Evolutionary conservation across 1,140 invertebrate genomes (phyloP).

Genomic region (Drosophila triauraria): DNA sequence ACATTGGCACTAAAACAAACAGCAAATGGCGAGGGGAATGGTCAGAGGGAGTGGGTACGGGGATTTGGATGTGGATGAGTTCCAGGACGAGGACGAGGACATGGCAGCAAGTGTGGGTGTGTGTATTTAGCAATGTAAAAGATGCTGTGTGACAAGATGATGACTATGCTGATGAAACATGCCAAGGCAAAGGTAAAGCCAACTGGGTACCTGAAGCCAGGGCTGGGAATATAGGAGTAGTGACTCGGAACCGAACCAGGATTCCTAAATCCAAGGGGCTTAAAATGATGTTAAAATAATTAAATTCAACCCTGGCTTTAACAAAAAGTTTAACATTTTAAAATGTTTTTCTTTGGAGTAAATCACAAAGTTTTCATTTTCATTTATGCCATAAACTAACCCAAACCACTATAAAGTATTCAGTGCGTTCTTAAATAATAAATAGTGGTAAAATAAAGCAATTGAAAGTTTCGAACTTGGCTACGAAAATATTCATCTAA

Average conservation of each 20-base stretch:
- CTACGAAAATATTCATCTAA: constrained; percentile 19
- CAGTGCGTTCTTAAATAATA: constrained; percentile 6
- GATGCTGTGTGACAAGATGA: constrained; percentile 58
- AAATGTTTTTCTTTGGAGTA: background rate
- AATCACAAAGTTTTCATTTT: background rate
- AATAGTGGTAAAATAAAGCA: constrained; percentile 18
- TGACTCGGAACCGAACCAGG: constrained; percentile 4
- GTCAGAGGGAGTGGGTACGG: background rate
- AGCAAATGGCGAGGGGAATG: constrained; percentile 56
- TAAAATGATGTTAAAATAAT: background rate
- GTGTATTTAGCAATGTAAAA: constrained; percentile 40
- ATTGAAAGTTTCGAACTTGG: constrained; percentile 27
- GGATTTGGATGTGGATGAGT: constrained; percentile 10
- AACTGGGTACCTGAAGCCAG: constrained; percentile 31
- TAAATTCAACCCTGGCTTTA: background rate
- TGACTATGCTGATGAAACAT: constrained; percentile 65
- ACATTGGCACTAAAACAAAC: constrained; percentile 83
- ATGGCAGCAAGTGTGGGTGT: constrained; percentile 24
- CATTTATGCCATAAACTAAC: background rate
- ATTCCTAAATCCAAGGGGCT: background rate
- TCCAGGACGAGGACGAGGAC: constrained; percentile 17
- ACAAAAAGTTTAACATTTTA: background rate
- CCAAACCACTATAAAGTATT: background rate
- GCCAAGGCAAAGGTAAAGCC: constrained; percentile 61
- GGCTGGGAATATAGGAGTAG: constrained; percentile 34